phyloP scores from a whole-genome alignment of 2,797 vertebrate species.

The Scarus forsteni region DNA sequence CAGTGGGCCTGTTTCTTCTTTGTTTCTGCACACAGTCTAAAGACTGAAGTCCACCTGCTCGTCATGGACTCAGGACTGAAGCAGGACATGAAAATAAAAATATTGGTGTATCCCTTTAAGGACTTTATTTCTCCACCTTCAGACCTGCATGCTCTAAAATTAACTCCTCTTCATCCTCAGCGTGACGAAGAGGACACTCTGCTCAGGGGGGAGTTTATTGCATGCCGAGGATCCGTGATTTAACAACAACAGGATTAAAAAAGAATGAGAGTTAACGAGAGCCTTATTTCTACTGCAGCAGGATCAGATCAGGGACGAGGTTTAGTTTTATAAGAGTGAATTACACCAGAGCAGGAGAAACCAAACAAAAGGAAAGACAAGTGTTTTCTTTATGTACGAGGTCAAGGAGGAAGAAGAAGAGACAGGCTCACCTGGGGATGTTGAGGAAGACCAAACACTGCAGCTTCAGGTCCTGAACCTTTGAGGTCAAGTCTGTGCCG shows the following conservation, averaged over 20 bases:
- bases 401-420: too few relatives aligned
- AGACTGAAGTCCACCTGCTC: too few relatives aligned
- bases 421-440: conserved; percentile 86
- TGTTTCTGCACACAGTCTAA: too few relatives aligned
- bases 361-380: too few relatives aligned
- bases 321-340: too few relatives aligned
- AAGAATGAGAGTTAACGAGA: neutral
- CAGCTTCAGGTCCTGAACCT: conserved; percentile 95
- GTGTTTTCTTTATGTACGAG: too few relatives aligned
- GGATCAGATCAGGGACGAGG: neutral
- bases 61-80: too few relatives aligned
- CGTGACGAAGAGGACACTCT: neutral
- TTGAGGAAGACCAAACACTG: conserved; percentile 97
- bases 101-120: neutral
- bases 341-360: too few relatives aligned
- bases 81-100: too few relatives aligned
- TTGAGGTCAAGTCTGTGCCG: conserved; percentile 92
- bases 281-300: neutral
- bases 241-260: conserved; percentile 6
- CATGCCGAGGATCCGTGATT: neutral
- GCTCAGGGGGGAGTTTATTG: neutral
- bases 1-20: too few relatives aligned
- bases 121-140: neutral
- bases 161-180: neutral
- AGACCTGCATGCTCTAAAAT: neutral